phyloP scores from a whole-genome alignment of 2,888 invertebrate genomes.

The Corbicula japonica region DNA sequence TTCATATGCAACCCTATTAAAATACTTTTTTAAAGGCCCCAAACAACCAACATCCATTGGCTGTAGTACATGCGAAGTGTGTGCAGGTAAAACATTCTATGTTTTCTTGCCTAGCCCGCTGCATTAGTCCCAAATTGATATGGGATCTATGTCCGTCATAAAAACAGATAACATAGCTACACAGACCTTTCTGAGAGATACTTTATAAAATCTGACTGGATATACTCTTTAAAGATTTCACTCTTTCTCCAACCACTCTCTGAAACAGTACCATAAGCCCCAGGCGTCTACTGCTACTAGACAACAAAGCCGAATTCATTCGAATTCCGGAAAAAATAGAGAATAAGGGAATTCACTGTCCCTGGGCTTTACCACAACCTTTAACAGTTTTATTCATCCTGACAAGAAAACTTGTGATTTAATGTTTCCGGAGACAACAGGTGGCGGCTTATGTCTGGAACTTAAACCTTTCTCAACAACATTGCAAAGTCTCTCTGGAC shows the following conservation, averaged over 20 bases:
- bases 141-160: constrained; percentile 51
- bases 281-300: constrained; percentile 20
- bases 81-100: constrained; percentile 56
- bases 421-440: too few species aligned
- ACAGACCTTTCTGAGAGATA: constrained; percentile 13
- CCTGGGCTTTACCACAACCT: too few species aligned
- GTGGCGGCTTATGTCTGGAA: too few species aligned
- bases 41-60: constrained; percentile 24
- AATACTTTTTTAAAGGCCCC: constrained; percentile 19
- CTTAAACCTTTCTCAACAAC: too few species aligned
- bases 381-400: too few species aligned
- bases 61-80: too few species aligned
- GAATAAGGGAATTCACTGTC: constrained; percentile 45
- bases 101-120: constrained; percentile 51
- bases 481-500: constrained; percentile 49
- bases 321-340: constrained; percentile 54
- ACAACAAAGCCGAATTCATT: constrained; percentile 24
- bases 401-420: too few species aligned
- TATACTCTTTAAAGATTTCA: constrained; percentile 50
- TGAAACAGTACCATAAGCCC: constrained; percentile 36
- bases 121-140: constrained; percentile 23
- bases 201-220: too few species aligned
- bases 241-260: constrained; percentile 40
- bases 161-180: constrained; percentile 30
- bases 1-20: too few species aligned